A percentile compares a stretch with the other conserved stretches of the same genome.
These are phyloP conservation scores for Philypnodon macrostomus DNA, from an alignment of 2,797 vertebrate genomes.

Conservation along the genomic window DNA sequence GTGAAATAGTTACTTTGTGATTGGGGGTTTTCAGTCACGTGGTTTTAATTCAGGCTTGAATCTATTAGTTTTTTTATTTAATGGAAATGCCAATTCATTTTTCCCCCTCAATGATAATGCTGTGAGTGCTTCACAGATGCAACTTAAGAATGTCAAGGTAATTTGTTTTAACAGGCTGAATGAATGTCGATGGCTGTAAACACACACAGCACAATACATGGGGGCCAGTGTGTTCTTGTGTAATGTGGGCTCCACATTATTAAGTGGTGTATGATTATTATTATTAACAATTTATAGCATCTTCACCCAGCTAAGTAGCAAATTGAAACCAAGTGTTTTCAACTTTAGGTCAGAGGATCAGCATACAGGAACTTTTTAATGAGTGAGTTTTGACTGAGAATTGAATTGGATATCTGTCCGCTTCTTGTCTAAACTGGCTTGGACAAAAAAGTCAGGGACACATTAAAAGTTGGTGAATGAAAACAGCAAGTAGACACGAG, in stretches of 20 bases:
- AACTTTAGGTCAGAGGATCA: no score
- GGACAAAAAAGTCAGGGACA: background rate
- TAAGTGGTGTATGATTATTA: no score
- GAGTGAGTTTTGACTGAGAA: no score
- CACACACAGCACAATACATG: background rate
- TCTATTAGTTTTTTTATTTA: conserved; percentile 16
- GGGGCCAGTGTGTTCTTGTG: background rate
- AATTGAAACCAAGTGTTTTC: no score
- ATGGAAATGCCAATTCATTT: conserved; percentile 16
- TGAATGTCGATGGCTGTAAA: conserved; percentile 7
- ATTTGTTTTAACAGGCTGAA: conserved; percentile 13
- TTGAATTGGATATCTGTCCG: no score
- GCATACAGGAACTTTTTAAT: no score
- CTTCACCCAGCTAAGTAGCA: no score
- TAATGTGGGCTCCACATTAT: no score
- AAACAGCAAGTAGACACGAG: conserved; percentile 42
- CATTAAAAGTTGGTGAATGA: conserved; percentile 32
- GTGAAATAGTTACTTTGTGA: conserved; percentile 38
- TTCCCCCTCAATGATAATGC: conserved; percentile 9
- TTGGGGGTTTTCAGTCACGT: conserved; percentile 10
- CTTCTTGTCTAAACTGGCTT: no score
- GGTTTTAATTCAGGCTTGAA: conserved; percentile 9
- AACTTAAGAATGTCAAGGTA: conserved; percentile 19
- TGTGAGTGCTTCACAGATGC: conserved; percentile 6
- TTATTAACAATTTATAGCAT: no score